Evolutionary conservation across 2,797 vertebrate genomes (phyloP).

Genomic region (Merluccius polli): DNA sequence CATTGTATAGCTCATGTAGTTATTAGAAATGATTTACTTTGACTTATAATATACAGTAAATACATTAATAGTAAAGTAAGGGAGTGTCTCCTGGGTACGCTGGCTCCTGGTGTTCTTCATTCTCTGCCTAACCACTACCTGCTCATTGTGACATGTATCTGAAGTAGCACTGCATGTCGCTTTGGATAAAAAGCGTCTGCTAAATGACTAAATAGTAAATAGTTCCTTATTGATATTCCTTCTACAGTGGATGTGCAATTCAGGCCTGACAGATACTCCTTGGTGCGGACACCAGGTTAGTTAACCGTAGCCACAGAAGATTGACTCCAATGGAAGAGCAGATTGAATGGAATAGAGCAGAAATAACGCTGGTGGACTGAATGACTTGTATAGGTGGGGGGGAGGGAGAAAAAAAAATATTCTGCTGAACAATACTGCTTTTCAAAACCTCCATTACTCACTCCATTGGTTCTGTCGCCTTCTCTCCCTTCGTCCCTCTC

Average conservation of each 20-base stretch:
- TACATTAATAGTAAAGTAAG: not conserved
- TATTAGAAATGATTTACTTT: not conserved
- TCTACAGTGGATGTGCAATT: too few species aligned
- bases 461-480: slow-evolving; percentile 29
- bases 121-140: too few species aligned
- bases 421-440: slow-evolving; percentile 21
- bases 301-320: slow-evolving; percentile 10
- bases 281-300: not conserved
- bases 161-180: not conserved
- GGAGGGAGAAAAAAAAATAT: slow-evolving; percentile 10
- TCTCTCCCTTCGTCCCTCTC: not conserved
- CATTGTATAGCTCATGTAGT: too few species aligned
- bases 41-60: not conserved
- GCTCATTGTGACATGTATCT: not conserved
- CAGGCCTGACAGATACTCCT: too few species aligned
- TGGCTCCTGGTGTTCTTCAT: too few species aligned
- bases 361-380: slow-evolving; percentile 18
- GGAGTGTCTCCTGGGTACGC: too few species aligned
- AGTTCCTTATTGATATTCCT: too few species aligned
- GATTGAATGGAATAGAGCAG: slow-evolving; percentile 13
- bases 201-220: not conserved
- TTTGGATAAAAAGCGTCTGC: not conserved
- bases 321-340: slow-evolving; percentile 14
- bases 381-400: slow-evolving; percentile 6
- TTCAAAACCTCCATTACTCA: slow-evolving; percentile 33